Evolutionary conservation across 1,140 invertebrate species (phyloP), one percentile per base, ranked within the genome.

Genomic region (Leptinotarsa texana): DNA sequence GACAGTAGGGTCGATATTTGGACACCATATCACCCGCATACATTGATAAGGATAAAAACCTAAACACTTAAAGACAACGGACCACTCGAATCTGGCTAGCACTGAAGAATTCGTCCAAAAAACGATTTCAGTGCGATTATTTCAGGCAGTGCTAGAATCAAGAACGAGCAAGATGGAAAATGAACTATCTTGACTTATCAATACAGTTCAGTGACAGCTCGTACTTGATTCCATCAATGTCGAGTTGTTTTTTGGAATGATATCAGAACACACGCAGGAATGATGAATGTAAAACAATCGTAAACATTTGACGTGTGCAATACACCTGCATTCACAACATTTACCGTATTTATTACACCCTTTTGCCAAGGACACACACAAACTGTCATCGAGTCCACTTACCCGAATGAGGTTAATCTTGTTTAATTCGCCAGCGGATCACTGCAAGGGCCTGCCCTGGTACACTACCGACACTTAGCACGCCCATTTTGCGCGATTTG

Each of bases 401-500:
- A 82, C 78, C 77, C 76, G 71, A 82, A 81, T 81, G 78, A 82
- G 81, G 81, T 82, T 82, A 82, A 77, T 80, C 75, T 74, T 48
- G 75, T 51, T 63, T 72, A 57, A 62, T 77, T 76, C 74, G 73
- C 71, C 78, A 66, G 69, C 69, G 75, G 47, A 69, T 63, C 63
- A 74, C 49, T 69, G 78, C 72, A 21, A 76, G 75, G 62, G 42
- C 51, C 63, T 62, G 75, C 18, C 70, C 73, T 27, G 57, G 69
- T 68, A 33, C 78, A 62, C 75, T 51, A 57, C 70, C 67, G n/a
- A 63, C 75, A 74, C 73, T 68, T 66, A 72, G 62, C 62, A 74
- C 74, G 22, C 66, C 71, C 80, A 82, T 82, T 79, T 80, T 75
- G 69, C 57, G 22, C 51, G 63, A 57, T 78, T 75, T 63, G 57